These are phyloP conservation scores for Goniozus legneri DNA, from an alignment of 1,140 invertebrate genomes.

Conservation along the genomic window DNA sequence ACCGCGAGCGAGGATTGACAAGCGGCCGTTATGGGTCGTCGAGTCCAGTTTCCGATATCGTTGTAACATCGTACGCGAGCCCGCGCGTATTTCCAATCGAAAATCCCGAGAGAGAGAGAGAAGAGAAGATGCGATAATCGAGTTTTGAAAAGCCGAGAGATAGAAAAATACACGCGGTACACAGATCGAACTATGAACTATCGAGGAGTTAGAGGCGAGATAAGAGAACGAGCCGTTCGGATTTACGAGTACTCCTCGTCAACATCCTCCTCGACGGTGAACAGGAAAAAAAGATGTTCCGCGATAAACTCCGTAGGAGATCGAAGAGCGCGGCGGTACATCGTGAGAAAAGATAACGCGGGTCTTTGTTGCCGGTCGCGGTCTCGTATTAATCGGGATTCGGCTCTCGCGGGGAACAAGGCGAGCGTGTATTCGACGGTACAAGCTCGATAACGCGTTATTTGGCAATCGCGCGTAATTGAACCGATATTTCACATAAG, in stretches of 20 bases:
- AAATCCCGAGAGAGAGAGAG: conserved; percentile 2
- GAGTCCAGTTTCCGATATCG: conserved; percentile 13
- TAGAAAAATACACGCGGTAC: too few species aligned
- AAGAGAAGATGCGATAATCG: too few species aligned
- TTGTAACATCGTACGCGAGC: background rate
- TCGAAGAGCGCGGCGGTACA: background rate
- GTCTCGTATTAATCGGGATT: background rate
- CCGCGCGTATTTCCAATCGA: conserved; percentile 7
- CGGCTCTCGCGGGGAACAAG: background rate
- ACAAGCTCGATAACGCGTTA: conserved; percentile 20
- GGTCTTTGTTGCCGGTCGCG: too few species aligned
- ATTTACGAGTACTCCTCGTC: background rate
- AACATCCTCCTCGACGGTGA: background rate
- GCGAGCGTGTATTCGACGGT: background rate
- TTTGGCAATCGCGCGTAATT: conserved; percentile 40
- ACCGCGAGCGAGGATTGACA: too few species aligned
- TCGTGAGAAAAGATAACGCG: conserved; percentile 19
- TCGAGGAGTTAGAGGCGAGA: conserved; percentile 11
- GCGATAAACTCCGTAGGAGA: conserved; percentile 9
- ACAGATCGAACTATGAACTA: too few species aligned
- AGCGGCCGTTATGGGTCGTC: conserved; percentile 14
- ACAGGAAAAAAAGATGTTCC: conserved; percentile 4
- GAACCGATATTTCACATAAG: conserved; percentile 39
- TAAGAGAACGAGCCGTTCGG: conserved; percentile 36
- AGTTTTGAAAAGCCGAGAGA: too few species aligned